Conservation (phyloP, 2,888 invertebrate species). For the Dusona sp. region DNA sequence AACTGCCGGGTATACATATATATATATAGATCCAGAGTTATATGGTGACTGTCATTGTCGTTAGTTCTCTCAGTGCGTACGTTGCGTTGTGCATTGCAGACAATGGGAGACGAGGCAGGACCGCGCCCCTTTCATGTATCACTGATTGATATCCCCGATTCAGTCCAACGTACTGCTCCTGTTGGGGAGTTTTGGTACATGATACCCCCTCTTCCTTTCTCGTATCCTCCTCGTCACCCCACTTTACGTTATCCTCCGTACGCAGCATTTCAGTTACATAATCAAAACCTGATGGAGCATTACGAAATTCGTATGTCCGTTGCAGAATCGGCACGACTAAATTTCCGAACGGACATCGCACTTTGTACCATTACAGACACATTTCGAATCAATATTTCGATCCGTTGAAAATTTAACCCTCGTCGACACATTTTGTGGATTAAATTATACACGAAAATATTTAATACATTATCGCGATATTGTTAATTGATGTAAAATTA, state of each 20-base stretch:
- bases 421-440: background rate
- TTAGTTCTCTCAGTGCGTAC: slow-evolving; percentile 67
- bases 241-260: slow-evolving; percentile 81
- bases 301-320: slow-evolving; percentile 59
- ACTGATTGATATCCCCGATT: slow-evolving; percentile 80
- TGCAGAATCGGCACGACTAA: slow-evolving; percentile 42
- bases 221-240: slow-evolving; percentile 30
- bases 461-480: too few relatives aligned
- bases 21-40: slow-evolving; percentile 54
- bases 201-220: slow-evolving; percentile 9
- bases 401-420: background rate
- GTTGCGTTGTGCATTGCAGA: slow-evolving; percentile 74
- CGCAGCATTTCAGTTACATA: slow-evolving; percentile 67
- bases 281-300: slow-evolving; percentile 64
- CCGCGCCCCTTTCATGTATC: slow-evolving; percentile 81
- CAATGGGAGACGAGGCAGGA: slow-evolving; percentile 79
- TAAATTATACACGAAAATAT: background rate
- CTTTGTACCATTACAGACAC: slow-evolving; percentile 33
- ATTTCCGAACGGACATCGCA: slow-evolving; percentile 51
- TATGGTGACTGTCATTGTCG: slow-evolving; percentile 63
- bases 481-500: too few relatives aligned
- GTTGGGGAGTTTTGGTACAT: slow-evolving; percentile 66
- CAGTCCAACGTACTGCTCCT: slow-evolving; percentile 72
- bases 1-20: slow-evolving; percentile 68
- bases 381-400: background rate